These are phyloP conservation scores for Palythoa grandis DNA, from an alignment of 92 coral and sea anemone genomes.

Conservation along the genomic window DNA sequence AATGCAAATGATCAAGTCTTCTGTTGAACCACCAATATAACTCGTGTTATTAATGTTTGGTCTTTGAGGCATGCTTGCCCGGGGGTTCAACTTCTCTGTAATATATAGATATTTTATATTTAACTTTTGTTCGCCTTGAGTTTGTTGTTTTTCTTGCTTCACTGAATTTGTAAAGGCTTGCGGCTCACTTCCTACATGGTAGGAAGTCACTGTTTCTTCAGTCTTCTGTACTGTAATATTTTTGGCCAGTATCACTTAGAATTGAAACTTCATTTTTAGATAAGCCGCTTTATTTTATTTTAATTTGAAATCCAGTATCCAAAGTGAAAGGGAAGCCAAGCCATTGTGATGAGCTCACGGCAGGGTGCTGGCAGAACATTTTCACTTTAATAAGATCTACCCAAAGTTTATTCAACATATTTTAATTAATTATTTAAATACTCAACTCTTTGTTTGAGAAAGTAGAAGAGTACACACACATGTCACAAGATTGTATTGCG, in stretches of 20 bases:
- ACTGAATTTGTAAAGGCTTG: constrained; percentile 23
- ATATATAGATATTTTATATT: constrained; percentile 5
- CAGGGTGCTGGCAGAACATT: constrained; percentile 37
- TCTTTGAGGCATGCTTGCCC: constrained; percentile 48
- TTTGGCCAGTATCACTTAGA: not conserved
- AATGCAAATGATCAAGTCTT: constrained; percentile 37
- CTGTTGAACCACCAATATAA: constrained; percentile 32
- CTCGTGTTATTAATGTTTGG: constrained; percentile 37
- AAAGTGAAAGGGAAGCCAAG: constrained; percentile 4
- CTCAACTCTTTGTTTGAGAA: constrained; percentile 37
- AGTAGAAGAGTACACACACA: constrained; percentile 21
- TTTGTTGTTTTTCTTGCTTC: constrained; percentile 23
- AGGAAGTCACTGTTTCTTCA: not conserved
- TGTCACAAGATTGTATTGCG: constrained; percentile 14
- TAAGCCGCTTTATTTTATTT: not conserved
- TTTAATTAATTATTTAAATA: constrained; percentile 46
- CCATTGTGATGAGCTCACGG: constrained; percentile 12
- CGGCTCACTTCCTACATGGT: not conserved
- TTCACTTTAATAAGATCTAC: constrained; percentile 42
- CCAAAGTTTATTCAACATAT: constrained; percentile 32
- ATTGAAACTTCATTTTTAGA: not conserved
- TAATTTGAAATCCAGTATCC: constrained; percentile 13
- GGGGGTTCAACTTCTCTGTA: constrained; percentile 33
- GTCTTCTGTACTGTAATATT: not conserved
- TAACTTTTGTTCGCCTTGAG: constrained; percentile 28